Base-by-base conservation (phyloP, 2,797 vertebrate genomes). In the Cercopithecus diana region DNA sequence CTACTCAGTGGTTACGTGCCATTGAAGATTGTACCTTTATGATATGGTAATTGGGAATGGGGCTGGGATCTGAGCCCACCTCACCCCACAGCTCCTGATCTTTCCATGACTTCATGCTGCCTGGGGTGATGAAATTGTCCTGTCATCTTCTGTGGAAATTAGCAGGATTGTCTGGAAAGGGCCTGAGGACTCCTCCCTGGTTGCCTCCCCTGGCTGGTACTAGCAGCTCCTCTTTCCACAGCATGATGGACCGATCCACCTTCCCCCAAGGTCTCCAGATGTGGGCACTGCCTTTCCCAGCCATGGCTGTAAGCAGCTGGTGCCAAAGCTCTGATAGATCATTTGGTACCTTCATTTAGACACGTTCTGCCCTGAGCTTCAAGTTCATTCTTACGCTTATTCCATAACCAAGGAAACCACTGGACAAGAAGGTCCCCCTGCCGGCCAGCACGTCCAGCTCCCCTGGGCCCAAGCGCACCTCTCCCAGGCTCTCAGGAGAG, bases 401-500 rank as follows among this genome's bases (percentile, higher is more conserved):
- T 77, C 39, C 61, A 30, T 6, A 20, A 41, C 22, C 13, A 45
- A 61, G n/a, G 36, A 20, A 24, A 7, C 7, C 1, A 4, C 26
- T 11, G 12, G 4, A 41, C 24, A 39, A 4, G 9, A 28, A 15
- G 15, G 1, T 22, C 5, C 17, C 45, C 30, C 20, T 12, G 19
- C 0, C 0, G 1, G 5, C 1, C 7, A 55, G 9, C 5, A 0
- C 0, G 22, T 10, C 81, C 55, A 10, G 22, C n/a, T 73, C 10
- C 30, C 36, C 1, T 67, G 4, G 8, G 0, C 30, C 41, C 41
- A 8, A 48, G 73, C 0, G 0, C 1, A 22, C 11, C 55, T 67
- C 33, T 33, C 11, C 2, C 30, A 1, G 73, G 76, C 39, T 43
- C 5, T 14, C 30, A 2, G 7, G 43, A 17, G 33, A 70, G n/a